Conservation (phyloP, 2,888 invertebrate species). For the Ceratothoa steindachneri region DNA sequence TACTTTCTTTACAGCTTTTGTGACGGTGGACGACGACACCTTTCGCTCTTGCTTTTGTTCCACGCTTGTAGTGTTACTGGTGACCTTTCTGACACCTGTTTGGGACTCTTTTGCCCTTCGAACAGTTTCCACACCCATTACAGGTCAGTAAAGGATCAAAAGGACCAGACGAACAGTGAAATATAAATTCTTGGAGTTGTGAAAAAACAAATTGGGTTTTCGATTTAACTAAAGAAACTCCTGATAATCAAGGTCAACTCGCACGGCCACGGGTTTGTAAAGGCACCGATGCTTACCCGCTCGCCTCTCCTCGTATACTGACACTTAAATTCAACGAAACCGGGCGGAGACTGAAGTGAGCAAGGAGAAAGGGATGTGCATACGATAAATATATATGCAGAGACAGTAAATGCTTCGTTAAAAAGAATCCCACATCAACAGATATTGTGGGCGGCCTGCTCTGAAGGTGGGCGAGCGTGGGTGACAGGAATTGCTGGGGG, state of each 20-base stretch:
- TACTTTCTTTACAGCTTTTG: neutral
- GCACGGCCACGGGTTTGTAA: neutral
- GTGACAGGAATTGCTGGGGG: neutral
- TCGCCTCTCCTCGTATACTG: slow-evolving; percentile 7
- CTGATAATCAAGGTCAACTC: neutral
- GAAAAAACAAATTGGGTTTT: no score
- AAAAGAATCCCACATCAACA: neutral
- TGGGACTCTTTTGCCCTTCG: neutral
- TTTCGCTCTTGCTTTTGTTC: slow-evolving; percentile 5
- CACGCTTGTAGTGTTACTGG: neutral
- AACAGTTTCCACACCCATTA: slow-evolving; percentile 4
- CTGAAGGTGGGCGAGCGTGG: neutral
- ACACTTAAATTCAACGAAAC: neutral
- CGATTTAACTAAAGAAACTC: neutral
- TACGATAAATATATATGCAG: neutral
- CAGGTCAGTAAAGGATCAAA: no score
- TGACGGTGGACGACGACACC: neutral
- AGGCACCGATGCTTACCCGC: neutral
- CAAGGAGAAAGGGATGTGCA: slow-evolving; percentile 6
- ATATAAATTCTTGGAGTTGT: no score
- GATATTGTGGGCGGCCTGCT: neutral
- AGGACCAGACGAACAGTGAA: no score
- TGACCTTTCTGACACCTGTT: neutral
- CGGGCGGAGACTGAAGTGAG: slow-evolving; percentile 3
- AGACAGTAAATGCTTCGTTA: neutral